These are phyloP conservation scores for Probaryconus sp. DNA, from an alignment of 1,140 invertebrate species.

Conservation along the genomic window DNA sequence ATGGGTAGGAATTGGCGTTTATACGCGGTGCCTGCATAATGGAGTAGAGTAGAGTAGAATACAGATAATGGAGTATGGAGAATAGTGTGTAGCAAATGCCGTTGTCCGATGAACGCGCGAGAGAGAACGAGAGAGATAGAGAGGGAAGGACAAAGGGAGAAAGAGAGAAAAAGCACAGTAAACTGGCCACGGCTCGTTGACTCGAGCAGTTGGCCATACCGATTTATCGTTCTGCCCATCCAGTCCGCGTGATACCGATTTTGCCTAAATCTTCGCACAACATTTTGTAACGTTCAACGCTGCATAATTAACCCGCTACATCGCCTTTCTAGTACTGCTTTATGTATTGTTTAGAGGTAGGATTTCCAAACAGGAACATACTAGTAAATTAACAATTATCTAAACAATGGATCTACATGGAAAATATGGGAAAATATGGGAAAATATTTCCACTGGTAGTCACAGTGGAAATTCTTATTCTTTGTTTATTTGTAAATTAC, in stretches of 20 bases:
- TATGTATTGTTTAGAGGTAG: no score
- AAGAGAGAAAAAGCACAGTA: constrained; percentile 38
- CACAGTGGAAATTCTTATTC: no score
- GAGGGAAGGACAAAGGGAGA: constrained; percentile 16
- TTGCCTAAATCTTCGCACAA: constrained; percentile 43
- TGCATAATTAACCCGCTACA: constrained; percentile 36
- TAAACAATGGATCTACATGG: no score
- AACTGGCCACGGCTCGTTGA: constrained; percentile 74
- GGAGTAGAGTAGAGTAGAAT: constrained; percentile 75
- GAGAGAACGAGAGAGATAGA: constrained; percentile 28
- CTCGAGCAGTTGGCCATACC: constrained; percentile 70
- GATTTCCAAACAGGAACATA: no score
- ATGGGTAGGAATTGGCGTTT: constrained; percentile 70
- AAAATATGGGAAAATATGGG: no score
- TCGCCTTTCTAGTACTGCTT: no score
- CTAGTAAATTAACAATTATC: no score
- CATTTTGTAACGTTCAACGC: constrained; percentile 28
- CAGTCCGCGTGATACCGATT: constrained; percentile 46
- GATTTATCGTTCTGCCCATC: constrained; percentile 70
- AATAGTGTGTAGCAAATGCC: constrained; percentile 71
- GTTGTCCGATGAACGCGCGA: constrained; percentile 51
- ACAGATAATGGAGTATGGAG: constrained; percentile 77
- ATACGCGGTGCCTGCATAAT: constrained; percentile 76
- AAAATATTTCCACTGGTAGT: no score
- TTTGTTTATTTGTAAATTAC: no score